phyloP scores from a whole-genome alignment of 2,797 vertebrate species.

The Coregonus suidteri region DNA sequence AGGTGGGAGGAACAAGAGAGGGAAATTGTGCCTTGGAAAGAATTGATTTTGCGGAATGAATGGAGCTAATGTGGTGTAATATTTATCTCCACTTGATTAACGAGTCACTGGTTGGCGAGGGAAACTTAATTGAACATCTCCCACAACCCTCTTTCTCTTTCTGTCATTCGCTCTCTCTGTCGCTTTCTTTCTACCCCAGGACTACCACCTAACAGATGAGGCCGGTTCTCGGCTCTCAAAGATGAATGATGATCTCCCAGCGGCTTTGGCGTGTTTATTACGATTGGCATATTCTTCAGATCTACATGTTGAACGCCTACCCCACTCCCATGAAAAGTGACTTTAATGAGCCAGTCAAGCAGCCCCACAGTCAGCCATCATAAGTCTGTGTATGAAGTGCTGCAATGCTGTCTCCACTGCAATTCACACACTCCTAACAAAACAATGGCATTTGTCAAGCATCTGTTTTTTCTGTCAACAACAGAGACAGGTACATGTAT shows the following conservation, averaged over 20 bases:
- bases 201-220: not conserved
- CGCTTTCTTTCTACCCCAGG: not conserved
- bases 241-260: constrained; percentile 14
- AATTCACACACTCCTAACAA: not conserved
- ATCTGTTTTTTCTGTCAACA: not conserved
- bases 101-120: constrained; percentile 39
- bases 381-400: not conserved
- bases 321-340: not conserved
- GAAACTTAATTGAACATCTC: constrained; percentile 67
- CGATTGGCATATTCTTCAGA: constrained; percentile 4
- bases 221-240: not conserved
- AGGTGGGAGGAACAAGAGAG: constrained; percentile 29
- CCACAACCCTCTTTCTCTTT: constrained; percentile 23
- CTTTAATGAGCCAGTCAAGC: not conserved
- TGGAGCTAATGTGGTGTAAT: constrained; percentile 67
- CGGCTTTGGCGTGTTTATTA: constrained; percentile 8
- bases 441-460: not conserved
- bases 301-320: not conserved
- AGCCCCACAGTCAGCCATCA: not conserved
- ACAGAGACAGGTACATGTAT: not conserved
- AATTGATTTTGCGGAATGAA: constrained; percentile 70
- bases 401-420: not conserved
- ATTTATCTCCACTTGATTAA: constrained; percentile 71
- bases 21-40: constrained; percentile 40
- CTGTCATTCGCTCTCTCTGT: not conserved